A percentile compares a stretch with the other conserved stretches of the same genome.
Conservation (phyloP, 1,140 invertebrate species). For the Zaprionus vittiger region DNA sequence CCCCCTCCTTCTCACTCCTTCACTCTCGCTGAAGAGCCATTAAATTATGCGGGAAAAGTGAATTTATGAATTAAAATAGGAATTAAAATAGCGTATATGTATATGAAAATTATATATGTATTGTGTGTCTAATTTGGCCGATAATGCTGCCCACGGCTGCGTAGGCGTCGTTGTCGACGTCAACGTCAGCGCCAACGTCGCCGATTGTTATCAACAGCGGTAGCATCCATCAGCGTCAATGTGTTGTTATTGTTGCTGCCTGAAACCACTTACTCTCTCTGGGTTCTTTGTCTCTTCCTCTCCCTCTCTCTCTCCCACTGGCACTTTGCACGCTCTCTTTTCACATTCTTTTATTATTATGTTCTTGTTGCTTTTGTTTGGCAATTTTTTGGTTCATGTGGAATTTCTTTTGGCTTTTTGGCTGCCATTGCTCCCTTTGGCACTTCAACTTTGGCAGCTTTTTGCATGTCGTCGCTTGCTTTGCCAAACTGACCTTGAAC, state of each 20-base stretch:
- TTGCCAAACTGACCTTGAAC: conserved; percentile 67
- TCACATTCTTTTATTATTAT: conserved; percentile 9
- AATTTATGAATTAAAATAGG: conserved; percentile 35
- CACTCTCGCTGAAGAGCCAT: background rate
- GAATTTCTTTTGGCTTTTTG: conserved; percentile 22
- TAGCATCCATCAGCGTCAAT: background rate
- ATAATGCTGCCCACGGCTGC: background rate
- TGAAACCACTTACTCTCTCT: conserved; percentile 1
- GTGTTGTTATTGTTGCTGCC: background rate
- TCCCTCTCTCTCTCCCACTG: background rate
- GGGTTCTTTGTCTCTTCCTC: conserved; percentile 7
- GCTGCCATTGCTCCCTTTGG: conserved; percentile 29
- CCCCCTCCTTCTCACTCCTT: background rate
- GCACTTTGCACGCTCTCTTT: conserved; percentile 13
- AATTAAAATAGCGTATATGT: background rate
- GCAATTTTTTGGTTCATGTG: conserved; percentile 34
- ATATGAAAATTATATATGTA: background rate
- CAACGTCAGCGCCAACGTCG: background rate
- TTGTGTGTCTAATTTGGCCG: conserved; percentile 9
- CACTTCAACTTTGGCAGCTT: conserved; percentile 39
- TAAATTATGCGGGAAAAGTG: background rate
- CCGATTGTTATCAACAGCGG: conserved; percentile 29
- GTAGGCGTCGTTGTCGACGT: background rate
- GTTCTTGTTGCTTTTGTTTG: conserved; percentile 24
- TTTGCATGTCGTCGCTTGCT: conserved; percentile 51